phyloP scores from a whole-genome alignment of 2,888 invertebrate genomes.

The Cataglyphis albicans region DNA sequence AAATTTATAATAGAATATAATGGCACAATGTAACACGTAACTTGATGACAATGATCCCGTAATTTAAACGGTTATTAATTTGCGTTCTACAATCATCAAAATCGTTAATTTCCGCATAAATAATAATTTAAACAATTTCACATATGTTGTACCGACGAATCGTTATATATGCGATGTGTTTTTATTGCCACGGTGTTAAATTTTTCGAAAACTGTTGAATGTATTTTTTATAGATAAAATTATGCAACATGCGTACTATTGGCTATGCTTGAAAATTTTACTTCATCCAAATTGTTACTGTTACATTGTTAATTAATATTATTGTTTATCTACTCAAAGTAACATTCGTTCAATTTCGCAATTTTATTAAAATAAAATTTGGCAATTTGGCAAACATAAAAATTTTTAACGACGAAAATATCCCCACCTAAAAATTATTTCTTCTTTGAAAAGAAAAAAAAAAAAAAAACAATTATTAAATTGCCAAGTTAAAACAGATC shows the following conservation, averaged over 20 bases:
- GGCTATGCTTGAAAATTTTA: neutral
- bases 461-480: neutral
- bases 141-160: neutral
- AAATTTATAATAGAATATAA: neutral
- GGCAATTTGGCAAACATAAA: neutral
- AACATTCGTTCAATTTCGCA: neutral
- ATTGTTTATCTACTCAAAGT: neutral
- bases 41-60: neutral
- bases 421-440: neutral
- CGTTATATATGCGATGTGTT: neutral
- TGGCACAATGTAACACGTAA: neutral
- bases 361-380: neutral
- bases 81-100: constrained; percentile 23
- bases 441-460: neutral
- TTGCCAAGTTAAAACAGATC: constrained; percentile 13
- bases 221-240: neutral
- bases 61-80: constrained; percentile 21
- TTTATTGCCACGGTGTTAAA: neutral
- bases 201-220: neutral
- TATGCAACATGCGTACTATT: neutral
- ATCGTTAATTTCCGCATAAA: constrained; percentile 20
- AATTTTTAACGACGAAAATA: neutral
- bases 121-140: constrained; percentile 9
- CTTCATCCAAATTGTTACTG: neutral
- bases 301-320: neutral